Percentiles rank a stretch among this genome's conserved stretches.
Conservation (phyloP, 2,888 invertebrate genomes). For the Zygothrica quintamaculata region DNA sequence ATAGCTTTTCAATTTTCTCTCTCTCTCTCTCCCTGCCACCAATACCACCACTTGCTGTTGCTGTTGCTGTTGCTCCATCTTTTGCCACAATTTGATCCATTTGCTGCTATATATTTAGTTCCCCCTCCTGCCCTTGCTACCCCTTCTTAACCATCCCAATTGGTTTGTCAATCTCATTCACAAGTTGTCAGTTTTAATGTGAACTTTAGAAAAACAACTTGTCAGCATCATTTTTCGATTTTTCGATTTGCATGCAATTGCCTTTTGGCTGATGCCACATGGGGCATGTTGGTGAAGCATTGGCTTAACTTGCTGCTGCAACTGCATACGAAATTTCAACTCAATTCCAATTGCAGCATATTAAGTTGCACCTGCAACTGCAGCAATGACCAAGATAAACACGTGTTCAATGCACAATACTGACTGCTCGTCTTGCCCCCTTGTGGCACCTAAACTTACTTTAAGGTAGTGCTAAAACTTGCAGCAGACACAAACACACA, state of each 20-base stretch:
- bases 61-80: too few species aligned
- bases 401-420: constrained; percentile 23
- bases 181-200: constrained; percentile 23
- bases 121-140: too few species aligned
- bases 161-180: fast-evolving
- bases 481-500: constrained; percentile 11
- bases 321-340: constrained; percentile 35
- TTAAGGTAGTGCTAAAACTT: constrained; percentile 13
- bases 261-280: too few species aligned
- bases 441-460: constrained; percentile 5
- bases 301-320: constrained; percentile 20
- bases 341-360: constrained; percentile 47
- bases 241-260: constrained; percentile 57
- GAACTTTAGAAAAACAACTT: constrained; percentile 38
- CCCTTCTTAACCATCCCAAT: too few species aligned
- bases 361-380: constrained; percentile 59
- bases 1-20: constrained; percentile 55
- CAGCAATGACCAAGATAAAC: constrained; percentile 32
- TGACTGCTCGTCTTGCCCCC: not conserved
- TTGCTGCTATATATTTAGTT: too few species aligned
- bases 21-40: not conserved
- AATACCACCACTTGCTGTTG: not conserved
- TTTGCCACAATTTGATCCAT: too few species aligned
- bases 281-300: constrained; percentile 1
- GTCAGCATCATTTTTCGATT: constrained; percentile 44